Evolutionary conservation across 2,888 invertebrate species (phyloP), one percentile per base, ranked within the genome.

Genomic region (Clepsis dumicolana): DNA sequence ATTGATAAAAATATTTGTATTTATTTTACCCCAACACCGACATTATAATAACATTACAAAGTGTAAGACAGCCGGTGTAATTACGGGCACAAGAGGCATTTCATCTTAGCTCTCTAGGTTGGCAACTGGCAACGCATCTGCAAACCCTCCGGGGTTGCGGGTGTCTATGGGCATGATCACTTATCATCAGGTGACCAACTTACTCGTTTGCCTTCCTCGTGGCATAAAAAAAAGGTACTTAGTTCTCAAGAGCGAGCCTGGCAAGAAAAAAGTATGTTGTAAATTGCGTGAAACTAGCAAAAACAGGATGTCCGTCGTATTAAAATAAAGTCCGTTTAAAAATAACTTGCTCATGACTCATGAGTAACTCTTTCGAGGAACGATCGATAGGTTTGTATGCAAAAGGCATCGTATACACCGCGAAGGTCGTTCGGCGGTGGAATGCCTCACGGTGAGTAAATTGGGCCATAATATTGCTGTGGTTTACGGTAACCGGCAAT

Each of bases 361-460:
- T 75, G 75, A 77, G 72, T 76, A 79, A 67, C 71, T 71, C 66
- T 77, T 84, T 80, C 81, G 77, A 79, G 80, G 82, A 80, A 80
- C 77, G 83, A 83, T 89, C 89, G 81, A 89, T 90, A 85, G 35
- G 41, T 64, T 80, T 83, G 50, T 63, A 87, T 86, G 84, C 84
- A 84, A 86, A 88, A 86, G 83, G 83, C 78, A 86, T 85, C 81
- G 77, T 86, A 85, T 81, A 84, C 77, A 78, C 73, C 72, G 52
- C 75, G 89, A 92, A 92, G 92, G 91, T 84, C 90, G 83, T 75
- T 72, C 68, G 67, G 73, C 75, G 77, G 73, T 78, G 48, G 48
- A 48, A 81, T 86, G 84, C 87, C 74, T 87, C 86, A 87, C 77
- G 71, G 76, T 73, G 75, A 62, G 71, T 73, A 75, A 89, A 87